phyloP scores from a whole-genome alignment of 2,113 vertebrate species.

The Mormyrus lacerda region DNA sequence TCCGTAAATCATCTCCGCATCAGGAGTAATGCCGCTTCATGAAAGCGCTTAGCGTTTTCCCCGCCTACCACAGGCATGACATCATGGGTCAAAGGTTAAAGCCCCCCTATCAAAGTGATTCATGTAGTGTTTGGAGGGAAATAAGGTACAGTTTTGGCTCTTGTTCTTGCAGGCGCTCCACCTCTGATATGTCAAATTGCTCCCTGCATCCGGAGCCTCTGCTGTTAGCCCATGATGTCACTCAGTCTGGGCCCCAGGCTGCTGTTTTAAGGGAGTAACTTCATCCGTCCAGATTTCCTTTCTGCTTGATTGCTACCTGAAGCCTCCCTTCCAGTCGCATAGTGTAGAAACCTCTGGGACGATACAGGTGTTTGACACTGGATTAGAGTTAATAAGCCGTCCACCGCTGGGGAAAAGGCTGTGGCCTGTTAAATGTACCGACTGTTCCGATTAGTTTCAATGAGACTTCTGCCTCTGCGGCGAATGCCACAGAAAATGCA shows the following conservation, averaged over 20 bases:
- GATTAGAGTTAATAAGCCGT: background rate
- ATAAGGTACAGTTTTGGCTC: conserved; percentile 45
- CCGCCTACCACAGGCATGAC: conserved; percentile 41
- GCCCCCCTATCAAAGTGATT: conserved; percentile 45
- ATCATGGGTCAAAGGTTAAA: conserved; percentile 53
- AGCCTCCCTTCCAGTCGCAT: background rate
- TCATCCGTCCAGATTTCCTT: conserved; percentile 38
- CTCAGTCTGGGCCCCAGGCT: background rate
- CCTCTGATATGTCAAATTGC: conserved; percentile 53
- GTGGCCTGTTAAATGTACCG: background rate
- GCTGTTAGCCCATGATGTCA: conserved; percentile 48
- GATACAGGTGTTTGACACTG: background rate
- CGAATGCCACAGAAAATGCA: background rate
- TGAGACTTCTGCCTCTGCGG: background rate
- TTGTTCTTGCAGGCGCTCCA: conserved; percentile 31
- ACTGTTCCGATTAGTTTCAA: background rate
- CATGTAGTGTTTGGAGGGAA: conserved; percentile 45
- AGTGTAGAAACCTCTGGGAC: background rate
- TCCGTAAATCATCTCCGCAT: conserved; percentile 42
- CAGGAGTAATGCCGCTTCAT: conserved; percentile 33
- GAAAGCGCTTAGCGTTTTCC: conserved; percentile 34
- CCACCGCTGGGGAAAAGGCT: too few species aligned
- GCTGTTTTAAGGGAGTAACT: conserved; percentile 38
- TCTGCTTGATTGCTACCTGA: conserved; percentile 38
- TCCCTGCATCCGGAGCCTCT: conserved; percentile 44